phyloP scores from a whole-genome alignment of 2,797 vertebrate species.

The Tangara arthus region DNA sequence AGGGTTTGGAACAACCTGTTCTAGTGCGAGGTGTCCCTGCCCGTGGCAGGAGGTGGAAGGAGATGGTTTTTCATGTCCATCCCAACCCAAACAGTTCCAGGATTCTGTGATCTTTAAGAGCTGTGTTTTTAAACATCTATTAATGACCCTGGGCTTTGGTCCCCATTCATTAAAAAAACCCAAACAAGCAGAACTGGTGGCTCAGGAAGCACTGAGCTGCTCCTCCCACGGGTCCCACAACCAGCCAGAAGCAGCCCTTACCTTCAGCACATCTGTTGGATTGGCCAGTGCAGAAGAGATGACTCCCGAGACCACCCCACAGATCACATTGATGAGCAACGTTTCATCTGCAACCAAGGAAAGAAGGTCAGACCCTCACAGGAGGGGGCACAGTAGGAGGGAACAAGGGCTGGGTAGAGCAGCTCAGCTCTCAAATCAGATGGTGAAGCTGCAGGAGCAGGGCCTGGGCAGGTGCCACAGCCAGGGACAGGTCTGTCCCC shows the following conservation, averaged over 20 bases:
- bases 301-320: slow-evolving; percentile 92
- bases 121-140: background rate
- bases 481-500: background rate
- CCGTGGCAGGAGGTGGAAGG: background rate
- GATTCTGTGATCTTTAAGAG: background rate
- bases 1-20: background rate
- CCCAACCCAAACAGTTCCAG: background rate
- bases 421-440: background rate
- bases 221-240: background rate
- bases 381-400: no score
- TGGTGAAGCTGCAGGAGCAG: background rate
- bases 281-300: slow-evolving; percentile 93
- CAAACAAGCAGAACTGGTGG: background rate
- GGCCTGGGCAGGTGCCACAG: background rate
- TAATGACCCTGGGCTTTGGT: background rate
- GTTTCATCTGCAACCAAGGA: slow-evolving; percentile 86
- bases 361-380: background rate
- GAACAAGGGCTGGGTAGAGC: background rate
- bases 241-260: slow-evolving; percentile 48
- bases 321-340: slow-evolving; percentile 93
- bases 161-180: background rate
- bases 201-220: background rate
- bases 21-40: background rate
- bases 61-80: background rate
- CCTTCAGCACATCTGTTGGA: slow-evolving; percentile 95